phyloP scores from a whole-genome alignment of 2,113 vertebrate species.

The Uria aalge region DNA sequence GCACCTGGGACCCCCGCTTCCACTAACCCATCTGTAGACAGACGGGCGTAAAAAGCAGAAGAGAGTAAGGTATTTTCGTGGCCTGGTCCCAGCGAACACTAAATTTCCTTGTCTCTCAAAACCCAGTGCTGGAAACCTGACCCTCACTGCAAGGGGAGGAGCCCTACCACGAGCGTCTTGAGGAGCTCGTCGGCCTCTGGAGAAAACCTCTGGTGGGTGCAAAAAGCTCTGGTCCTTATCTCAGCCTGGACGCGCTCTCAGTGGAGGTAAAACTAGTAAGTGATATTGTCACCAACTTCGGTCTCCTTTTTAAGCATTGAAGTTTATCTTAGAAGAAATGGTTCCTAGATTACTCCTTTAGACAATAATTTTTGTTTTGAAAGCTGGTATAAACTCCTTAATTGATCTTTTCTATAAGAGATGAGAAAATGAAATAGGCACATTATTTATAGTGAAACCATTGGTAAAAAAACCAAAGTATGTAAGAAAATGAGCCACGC shows the following conservation, averaged over 20 bases:
- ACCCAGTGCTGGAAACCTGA: not conserved
- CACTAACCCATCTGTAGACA: not conserved
- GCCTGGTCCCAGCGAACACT: accelerated
- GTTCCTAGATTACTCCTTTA: not conserved
- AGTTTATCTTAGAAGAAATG: not conserved
- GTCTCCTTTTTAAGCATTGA: not conserved
- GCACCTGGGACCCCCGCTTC: not conserved
- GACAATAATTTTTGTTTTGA: not conserved
- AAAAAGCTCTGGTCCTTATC: not conserved
- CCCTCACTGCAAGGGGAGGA: not conserved
- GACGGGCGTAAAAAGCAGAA: not conserved
- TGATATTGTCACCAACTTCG: not conserved
- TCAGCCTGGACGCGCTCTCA: not conserved
- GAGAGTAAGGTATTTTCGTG: not conserved
- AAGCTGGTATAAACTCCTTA: not conserved
- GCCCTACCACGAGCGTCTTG: not conserved
- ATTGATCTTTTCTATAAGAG: not conserved
- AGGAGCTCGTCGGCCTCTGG: not conserved
- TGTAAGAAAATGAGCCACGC: not conserved
- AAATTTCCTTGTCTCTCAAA: not conserved
- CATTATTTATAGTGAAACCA: not conserved
- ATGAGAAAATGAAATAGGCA: not conserved
- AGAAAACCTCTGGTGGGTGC: not conserved
- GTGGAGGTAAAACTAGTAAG: not conserved
- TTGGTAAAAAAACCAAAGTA: not conserved